phyloP scores from a whole-genome alignment of 2,888 invertebrate species.

The Fabriciana adippe region DNA sequence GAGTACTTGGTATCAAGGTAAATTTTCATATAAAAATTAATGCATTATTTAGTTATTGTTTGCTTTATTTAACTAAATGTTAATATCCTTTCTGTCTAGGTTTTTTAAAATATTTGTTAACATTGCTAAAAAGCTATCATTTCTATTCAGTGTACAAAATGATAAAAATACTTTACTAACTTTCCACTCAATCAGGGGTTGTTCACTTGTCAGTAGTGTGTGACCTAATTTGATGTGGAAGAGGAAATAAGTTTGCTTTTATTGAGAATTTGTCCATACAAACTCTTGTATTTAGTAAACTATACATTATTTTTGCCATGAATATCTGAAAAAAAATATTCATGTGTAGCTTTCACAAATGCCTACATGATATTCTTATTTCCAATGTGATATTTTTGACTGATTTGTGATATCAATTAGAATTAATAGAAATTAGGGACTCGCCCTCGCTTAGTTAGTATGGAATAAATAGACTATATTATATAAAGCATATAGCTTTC shows the following conservation, averaged over 20 bases:
- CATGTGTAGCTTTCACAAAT: background rate
- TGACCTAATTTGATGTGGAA: slow-evolving; percentile 76
- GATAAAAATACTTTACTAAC: background rate
- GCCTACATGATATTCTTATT: too few species aligned
- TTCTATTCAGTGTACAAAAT: background rate
- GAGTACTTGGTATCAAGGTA: slow-evolving; percentile 90
- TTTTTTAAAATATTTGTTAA: background rate
- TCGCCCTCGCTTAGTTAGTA: too few species aligned
- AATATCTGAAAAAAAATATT: too few species aligned
- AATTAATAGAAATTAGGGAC: background rate
- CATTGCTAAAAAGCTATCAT: background rate
- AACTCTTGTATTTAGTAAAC: slow-evolving; percentile 74
- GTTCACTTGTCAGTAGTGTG: slow-evolving; percentile 54
- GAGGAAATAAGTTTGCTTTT: slow-evolving; percentile 66
- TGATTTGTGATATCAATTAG: background rate
- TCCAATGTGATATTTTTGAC: too few species aligned
- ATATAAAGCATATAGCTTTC: too few species aligned
- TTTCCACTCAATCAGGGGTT: slow-evolving; percentile 76
- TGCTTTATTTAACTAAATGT: too few species aligned
- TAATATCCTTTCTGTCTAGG: too few species aligned
- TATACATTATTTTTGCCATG: slow-evolving; percentile 50
- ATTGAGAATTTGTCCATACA: slow-evolving; percentile 67
- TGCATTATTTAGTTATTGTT: too few species aligned
- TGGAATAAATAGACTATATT: too few species aligned
- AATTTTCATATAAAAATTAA: slow-evolving; percentile 26